Percentiles rank a stretch among this genome's conserved stretches.
These are phyloP conservation scores for Microcebus tavaratra DNA, from an alignment of 2,113 vertebrate species.

Conservation along the genomic window DNA sequence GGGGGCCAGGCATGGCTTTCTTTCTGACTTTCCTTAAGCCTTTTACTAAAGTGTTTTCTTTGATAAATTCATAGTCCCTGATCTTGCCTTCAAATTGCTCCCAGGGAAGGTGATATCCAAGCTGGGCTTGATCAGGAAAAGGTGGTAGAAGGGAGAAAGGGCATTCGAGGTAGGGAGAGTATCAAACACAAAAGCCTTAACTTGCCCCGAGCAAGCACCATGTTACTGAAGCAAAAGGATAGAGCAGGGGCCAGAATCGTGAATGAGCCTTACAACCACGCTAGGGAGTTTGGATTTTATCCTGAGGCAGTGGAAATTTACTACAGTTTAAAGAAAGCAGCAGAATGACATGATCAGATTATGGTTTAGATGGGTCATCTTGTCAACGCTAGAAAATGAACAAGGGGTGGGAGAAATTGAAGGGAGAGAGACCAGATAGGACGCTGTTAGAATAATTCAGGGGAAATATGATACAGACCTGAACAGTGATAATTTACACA, in stretches of 20 bases:
- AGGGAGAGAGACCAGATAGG: not conserved
- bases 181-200: not conserved
- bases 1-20: not conserved
- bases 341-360: not conserved
- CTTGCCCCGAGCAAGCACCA: not conserved
- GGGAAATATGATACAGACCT: not conserved
- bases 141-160: not conserved
- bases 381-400: not conserved
- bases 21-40: not conserved
- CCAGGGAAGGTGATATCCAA: not conserved
- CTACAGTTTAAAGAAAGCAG: not conserved
- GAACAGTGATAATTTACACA: not conserved
- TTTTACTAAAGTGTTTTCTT: not conserved
- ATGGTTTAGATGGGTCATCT: not conserved
- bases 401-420: not conserved
- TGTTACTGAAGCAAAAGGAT: not conserved
- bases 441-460: not conserved
- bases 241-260: not conserved
- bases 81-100: not conserved
- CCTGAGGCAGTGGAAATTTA: not conserved
- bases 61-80: not conserved
- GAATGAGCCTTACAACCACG: not conserved
- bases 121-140: not conserved
- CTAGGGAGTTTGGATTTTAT: not conserved
- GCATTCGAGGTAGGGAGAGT: not conserved